These are phyloP conservation scores for Platysteira castanea DNA, from an alignment of 2,113 vertebrate species.

Conservation along the genomic window DNA sequence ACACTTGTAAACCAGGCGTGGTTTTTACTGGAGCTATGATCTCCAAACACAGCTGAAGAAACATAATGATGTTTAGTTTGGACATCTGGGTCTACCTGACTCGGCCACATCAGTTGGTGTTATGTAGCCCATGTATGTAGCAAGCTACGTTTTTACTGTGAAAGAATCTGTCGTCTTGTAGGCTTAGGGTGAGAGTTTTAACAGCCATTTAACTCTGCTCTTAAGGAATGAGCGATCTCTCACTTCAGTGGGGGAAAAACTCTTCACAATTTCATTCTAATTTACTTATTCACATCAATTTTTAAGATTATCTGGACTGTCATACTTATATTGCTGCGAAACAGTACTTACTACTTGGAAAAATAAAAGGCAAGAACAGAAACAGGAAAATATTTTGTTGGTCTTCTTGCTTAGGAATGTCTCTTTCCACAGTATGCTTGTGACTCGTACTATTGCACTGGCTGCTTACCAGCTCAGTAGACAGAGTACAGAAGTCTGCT, in stretches of 20 bases:
- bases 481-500: slow-evolving; percentile 21
- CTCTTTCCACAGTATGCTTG: background rate
- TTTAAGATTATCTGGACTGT: background rate
- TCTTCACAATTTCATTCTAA: background rate
- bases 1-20: background rate
- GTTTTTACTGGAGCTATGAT: background rate
- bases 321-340: background rate
- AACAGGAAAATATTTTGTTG: background rate
- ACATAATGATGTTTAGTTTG: background rate
- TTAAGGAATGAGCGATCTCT: background rate
- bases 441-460: background rate
- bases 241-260: background rate
- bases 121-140: background rate
- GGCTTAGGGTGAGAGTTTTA: background rate
- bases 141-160: background rate
- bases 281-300: background rate
- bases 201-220: background rate
- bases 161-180: background rate
- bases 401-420: background rate
- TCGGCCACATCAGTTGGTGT: fast-evolving
- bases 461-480: background rate
- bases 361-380: background rate
- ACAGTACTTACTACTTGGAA: background rate
- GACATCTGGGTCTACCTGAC: background rate
- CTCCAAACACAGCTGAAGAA: background rate